These are phyloP conservation scores for Polydrusus tereticollis DNA, from an alignment of 2,888 invertebrate genomes.

Conservation along the genomic window DNA sequence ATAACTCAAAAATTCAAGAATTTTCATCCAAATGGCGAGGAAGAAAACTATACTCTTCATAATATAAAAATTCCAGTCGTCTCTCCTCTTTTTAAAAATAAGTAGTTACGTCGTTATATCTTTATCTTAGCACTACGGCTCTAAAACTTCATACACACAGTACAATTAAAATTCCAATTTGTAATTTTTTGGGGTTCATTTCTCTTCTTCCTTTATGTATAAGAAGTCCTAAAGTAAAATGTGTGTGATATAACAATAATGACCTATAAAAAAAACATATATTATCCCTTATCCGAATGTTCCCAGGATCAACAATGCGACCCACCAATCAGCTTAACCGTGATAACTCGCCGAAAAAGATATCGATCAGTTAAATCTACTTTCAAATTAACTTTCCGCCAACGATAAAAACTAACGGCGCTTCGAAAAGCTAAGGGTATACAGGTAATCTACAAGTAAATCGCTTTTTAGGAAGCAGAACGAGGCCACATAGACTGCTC, in stretches of 20 bases:
- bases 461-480: constrained; percentile 44
- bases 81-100: too few species aligned
- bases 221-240: too few species aligned
- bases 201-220: too few species aligned
- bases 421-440: constrained; percentile 29
- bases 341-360: constrained; percentile 54
- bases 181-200: too few species aligned
- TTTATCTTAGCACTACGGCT: too few species aligned
- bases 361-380: constrained; percentile 50
- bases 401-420: constrained; percentile 42
- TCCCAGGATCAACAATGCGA: neutral
- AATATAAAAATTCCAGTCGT: too few species aligned
- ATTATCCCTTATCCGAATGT: constrained; percentile 2
- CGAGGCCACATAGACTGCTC: constrained; percentile 37
- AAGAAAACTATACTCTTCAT: too few species aligned
- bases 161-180: too few species aligned
- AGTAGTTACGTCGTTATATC: too few species aligned
- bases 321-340: constrained; percentile 56
- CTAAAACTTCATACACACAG: too few species aligned
- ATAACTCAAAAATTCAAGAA: too few species aligned
- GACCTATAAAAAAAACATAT: neutral
- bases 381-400: constrained; percentile 44
- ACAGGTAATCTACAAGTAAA: constrained; percentile 48
- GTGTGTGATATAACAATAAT: neutral
- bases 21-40: too few species aligned